These are phyloP conservation scores for Dioctria rufipes DNA, from an alignment of 2,888 invertebrate genomes.

Conservation along the genomic window DNA sequence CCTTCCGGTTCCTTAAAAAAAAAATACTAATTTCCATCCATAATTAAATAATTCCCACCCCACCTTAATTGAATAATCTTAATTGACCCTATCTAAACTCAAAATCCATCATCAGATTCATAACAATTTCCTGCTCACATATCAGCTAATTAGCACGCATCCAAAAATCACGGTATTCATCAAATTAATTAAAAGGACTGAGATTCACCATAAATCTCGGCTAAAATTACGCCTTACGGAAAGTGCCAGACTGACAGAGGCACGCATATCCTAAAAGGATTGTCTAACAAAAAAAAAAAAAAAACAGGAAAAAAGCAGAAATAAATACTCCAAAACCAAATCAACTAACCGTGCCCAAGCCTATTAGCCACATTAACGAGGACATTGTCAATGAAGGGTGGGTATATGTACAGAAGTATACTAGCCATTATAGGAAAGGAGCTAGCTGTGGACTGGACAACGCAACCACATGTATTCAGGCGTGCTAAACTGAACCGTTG, in stretches of 20 bases:
- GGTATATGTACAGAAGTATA: neutral
- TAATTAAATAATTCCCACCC: too few relatives aligned
- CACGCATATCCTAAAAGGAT: conserved; percentile 50
- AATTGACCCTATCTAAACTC: conserved; percentile 21
- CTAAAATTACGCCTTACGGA: conserved; percentile 46
- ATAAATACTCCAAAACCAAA: too few relatives aligned
- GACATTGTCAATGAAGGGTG: conserved; percentile 29
- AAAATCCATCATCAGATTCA: conserved; percentile 39
- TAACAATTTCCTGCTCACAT: conserved; percentile 54
- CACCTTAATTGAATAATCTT: too few relatives aligned
- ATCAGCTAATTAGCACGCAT: conserved; percentile 58
- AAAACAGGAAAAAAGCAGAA: too few relatives aligned
- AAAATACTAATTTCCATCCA: too few relatives aligned
- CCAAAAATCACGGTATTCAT: conserved; percentile 57
- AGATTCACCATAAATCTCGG: conserved; percentile 53
- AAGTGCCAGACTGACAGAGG: conserved; percentile 40
- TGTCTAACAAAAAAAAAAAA: conserved; percentile 47
- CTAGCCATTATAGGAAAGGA: too few relatives aligned
- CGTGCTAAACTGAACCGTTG: conserved; percentile 20
- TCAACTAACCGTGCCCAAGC: conserved; percentile 46
- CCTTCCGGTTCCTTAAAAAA: too few relatives aligned
- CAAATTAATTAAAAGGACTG: conserved; percentile 58
- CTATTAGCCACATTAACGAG: conserved; percentile 54
- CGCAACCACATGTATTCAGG: conserved; percentile 16
- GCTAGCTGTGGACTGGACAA: too few relatives aligned